Evolutionary conservation across 92 coral and sea anemone genomes (phyloP), one percentile per base, ranked within the genome.

Genomic region (Palythoa heliodiscus): DNA sequence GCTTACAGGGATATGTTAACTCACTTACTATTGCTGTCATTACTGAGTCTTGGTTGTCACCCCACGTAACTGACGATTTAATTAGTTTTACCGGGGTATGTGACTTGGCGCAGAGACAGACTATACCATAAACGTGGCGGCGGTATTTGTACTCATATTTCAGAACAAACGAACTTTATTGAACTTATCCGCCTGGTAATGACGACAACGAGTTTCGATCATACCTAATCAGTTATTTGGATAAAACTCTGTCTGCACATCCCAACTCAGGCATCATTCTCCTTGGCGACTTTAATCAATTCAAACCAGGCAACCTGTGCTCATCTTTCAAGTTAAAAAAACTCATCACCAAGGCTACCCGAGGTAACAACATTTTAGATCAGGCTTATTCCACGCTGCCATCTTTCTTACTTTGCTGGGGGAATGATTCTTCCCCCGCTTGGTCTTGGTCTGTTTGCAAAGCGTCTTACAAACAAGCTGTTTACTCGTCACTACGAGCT

Each of bases 271-370:
- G 2, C 47, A 19, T 76, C 47, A 55, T 76, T n/a, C 14, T 52
- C 81, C 52, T 76, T 15, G 47, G 66, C 70, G 87, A 70, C 70
- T 74, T 75, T 63, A 75, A 60, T 15, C 83, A 58, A 50, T 86
- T 76, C 48, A 43, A 20, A 6, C 88, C 88, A 39, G 76, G 83
- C 47, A 75, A 76, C 66, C 83, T 76, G 35, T 86, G 88, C 47
- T 76, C 63, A 58, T 86, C 88, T 43, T 86, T 73, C 70, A 75
- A 85, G 39, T 48, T 55, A 20, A 85, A 73, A 14, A 85, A 84
- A 75, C 82, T 85, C 48, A 83, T 86, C 57, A n/a, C 35, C 40
- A 40, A 63, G 63, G 76, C 83, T 20, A 63, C 88, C 8, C 52
- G 83, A 35, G 87, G 82, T 53, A 73, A 25, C 12, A 84, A 85